Evolutionary conservation across 2,888 invertebrate species (phyloP).

Genomic region (Aspidiotus rigidus): DNA sequence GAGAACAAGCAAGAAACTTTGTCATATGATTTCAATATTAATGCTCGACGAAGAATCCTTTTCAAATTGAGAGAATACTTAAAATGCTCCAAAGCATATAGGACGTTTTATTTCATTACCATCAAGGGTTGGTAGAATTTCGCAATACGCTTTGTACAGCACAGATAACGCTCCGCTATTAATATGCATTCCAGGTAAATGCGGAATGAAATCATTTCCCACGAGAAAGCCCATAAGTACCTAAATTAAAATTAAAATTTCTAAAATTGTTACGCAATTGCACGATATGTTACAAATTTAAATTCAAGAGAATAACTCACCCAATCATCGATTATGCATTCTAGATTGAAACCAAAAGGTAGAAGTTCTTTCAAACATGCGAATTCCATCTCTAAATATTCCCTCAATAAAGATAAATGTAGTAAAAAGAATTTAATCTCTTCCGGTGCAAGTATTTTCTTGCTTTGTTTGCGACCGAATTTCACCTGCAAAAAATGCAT

Average conservation of each 20-base stretch:
- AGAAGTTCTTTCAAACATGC: constrained; percentile 55
- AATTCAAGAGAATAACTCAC: constrained; percentile 42
- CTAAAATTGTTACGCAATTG: too few species aligned
- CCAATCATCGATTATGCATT: constrained; percentile 95
- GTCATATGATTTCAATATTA: too few species aligned
- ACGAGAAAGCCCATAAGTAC: constrained; percentile 91
- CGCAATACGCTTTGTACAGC: constrained; percentile 79
- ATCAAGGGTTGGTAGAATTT: constrained; percentile 71
- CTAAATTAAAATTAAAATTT: constrained; percentile 40
- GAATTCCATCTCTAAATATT: constrained; percentile 90
- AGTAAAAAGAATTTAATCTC: constrained; percentile 87
- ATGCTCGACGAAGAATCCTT: too few species aligned
- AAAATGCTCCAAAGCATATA: neutral
- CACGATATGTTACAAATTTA: neutral
- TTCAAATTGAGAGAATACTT: neutral
- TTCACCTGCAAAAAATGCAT: constrained; percentile 52
- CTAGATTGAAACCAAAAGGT: constrained; percentile 70
- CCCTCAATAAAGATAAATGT: constrained; percentile 82
- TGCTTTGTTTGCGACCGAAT: constrained; percentile 55
- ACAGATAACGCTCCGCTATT: constrained; percentile 77
- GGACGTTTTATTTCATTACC: constrained; percentile 49
- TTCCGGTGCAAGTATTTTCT: constrained; percentile 64
- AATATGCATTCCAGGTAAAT: constrained; percentile 91
- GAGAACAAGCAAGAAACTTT: too few species aligned
- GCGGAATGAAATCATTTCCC: constrained; percentile 96